Percentiles rank a stretch among this genome's conserved stretches.
Conservation (phyloP, 2,797 vertebrate species). For the Myotis pilosus region DNA sequence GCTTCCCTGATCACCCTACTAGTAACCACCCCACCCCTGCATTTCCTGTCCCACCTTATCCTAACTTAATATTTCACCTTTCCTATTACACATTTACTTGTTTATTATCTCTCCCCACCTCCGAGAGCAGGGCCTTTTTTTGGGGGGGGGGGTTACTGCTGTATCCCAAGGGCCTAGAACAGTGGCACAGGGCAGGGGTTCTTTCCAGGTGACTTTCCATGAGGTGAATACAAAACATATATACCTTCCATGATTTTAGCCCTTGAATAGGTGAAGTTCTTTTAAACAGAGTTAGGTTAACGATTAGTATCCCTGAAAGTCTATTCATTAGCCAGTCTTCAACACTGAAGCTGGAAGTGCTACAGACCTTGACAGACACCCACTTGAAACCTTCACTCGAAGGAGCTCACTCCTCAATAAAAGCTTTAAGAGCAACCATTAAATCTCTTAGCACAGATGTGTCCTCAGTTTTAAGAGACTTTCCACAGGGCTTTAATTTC, state of each 20-base stretch:
- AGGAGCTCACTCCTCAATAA: neutral
- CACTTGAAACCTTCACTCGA: neutral
- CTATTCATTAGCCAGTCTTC: neutral
- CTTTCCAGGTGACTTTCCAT: neutral
- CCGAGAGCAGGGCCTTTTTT: neutral
- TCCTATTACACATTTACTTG: neutral
- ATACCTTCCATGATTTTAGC: neutral
- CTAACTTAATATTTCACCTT: neutral
- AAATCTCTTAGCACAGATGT: neutral
- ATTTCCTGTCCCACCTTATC: neutral
- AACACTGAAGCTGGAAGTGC: neutral
- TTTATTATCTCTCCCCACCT: neutral
- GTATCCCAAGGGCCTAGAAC: neutral
- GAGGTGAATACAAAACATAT: neutral
- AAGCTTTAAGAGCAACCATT: neutral
- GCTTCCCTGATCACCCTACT: neutral
- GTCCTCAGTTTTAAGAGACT: neutral
- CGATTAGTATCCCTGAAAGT: neutral
- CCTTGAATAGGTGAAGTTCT: neutral
- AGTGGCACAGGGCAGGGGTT: neutral
- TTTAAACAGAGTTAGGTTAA: neutral
- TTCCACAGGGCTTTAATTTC: neutral
- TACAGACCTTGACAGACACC: neutral
- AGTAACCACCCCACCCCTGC: neutral
- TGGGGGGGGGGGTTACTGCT: neutral